Evolutionary conservation across 2,113 vertebrate genomes (phyloP), one percentile per base, ranked within the genome.

Genomic region (Rousettus leschenaultii): DNA sequence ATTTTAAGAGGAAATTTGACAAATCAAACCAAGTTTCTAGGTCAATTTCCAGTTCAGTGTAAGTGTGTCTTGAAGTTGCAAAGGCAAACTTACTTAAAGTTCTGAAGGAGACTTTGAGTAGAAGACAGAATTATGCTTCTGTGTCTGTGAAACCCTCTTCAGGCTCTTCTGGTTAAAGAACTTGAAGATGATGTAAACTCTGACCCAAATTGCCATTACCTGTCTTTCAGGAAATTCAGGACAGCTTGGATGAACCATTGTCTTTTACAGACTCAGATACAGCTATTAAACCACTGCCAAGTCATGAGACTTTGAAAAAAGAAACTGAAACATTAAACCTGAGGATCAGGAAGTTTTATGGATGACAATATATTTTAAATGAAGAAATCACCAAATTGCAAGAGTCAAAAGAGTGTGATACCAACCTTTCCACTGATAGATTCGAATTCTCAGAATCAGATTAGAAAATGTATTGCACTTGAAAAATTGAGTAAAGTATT

Each of bases 301-400:
- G 99, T 97, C 99, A 99, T 0, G 84, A 98, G 79, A 98, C 92
- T 11, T 98, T 99, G 86, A 98, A 96, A 98, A 35, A 98, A 98
- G 98, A 99, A 95, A 98, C 98, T 0, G 95, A 99, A 95, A 96
- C 98, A 90, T 93, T 99, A 71, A 98, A 98, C 71, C 95, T 99
- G 40, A 97, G 98, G 85, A 99, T 99, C 77, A 98, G 53, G 63
- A 99, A 99, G 97, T 99, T 99, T 98, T 99, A 99, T 79, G 98
- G 98, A 97, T 99, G 99, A 71, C 98, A 40, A 4, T 99, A 97
- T 92, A 24, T 98, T 86, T 97, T 99, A 80, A 98, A 98, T 73
- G 99, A 99, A 97, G 98, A 99, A 70, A 43, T 35, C 28, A 93
- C 82, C 1, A 61, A 6, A 0, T 85, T 89, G 40, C 88, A 63